Conservation (phyloP, 92 coral and sea anemone species). For the Siderastrea siderea region DNA sequence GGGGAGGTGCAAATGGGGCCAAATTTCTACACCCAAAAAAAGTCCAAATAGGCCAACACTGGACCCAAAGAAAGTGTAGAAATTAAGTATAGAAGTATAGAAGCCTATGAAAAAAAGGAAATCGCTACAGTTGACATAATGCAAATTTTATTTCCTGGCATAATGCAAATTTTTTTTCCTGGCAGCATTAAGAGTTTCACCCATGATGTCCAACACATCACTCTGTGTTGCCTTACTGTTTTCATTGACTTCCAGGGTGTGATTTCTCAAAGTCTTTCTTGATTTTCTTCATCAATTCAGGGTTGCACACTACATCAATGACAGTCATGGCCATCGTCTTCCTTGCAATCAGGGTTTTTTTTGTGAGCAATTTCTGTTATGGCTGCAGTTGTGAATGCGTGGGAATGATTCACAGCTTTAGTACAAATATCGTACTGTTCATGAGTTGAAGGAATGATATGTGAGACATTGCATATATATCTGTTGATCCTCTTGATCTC, state of each 20-base stretch:
- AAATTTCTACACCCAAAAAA: no score
- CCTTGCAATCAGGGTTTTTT: constrained; percentile 84
- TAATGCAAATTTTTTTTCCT: no score
- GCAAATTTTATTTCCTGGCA: no score
- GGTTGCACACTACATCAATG: constrained; percentile 79
- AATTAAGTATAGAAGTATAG: no score
- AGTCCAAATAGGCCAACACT: no score
- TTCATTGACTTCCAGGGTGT: neutral
- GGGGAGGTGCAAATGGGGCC: no score
- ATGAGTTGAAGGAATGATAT: constrained; percentile 81
- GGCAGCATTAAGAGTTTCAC: no score
- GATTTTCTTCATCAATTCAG: constrained; percentile 53
- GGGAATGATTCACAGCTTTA: constrained; percentile 84
- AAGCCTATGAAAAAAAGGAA: neutral
- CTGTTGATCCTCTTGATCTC: constrained; percentile 63
- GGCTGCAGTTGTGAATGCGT: constrained; percentile 87
- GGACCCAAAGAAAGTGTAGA: no score
- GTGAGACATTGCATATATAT: constrained; percentile 94
- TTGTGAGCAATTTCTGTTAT: constrained; percentile 71
- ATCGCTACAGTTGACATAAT: no score
- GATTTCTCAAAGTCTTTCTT: constrained; percentile 49
- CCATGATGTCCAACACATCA: no score
- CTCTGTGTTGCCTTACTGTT: neutral
- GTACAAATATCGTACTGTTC: constrained; percentile 74
- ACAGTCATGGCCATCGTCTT: constrained; percentile 92